phyloP scores from a whole-genome alignment of 2,797 vertebrate species.

The Galagoides demidoff region DNA sequence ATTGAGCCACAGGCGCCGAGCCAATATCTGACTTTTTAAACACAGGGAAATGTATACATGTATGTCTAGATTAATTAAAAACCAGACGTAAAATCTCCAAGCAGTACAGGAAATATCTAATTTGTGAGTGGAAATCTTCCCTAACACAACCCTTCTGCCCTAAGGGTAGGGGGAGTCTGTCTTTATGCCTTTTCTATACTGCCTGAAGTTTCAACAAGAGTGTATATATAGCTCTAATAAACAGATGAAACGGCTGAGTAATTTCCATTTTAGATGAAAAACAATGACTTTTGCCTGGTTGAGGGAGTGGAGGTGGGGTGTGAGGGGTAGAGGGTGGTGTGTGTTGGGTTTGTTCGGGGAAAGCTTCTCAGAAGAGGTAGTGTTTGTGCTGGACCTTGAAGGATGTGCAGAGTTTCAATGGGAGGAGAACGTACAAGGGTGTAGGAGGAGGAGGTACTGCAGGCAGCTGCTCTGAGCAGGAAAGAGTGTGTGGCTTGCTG shows the following conservation, averaged over 20 bases:
- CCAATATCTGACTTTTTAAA: constrained; percentile 34
- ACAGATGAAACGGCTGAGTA: background rate
- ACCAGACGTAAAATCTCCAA: constrained; percentile 50
- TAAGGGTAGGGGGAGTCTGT: background rate
- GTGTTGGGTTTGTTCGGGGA: background rate
- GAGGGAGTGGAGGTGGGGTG: background rate
- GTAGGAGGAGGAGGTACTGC: background rate
- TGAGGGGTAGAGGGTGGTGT: background rate
- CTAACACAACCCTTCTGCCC: background rate
- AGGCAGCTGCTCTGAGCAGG: background rate
- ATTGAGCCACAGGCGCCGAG: too few relatives aligned
- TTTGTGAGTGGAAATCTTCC: constrained; percentile 17
- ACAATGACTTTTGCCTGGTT: background rate
- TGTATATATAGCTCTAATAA: background rate
- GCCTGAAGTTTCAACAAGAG: background rate
- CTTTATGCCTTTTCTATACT: background rate
- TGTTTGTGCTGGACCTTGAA: background rate
- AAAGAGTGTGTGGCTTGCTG: background rate
- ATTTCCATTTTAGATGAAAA: background rate
- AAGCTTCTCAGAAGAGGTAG: background rate
- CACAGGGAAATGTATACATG: background rate
- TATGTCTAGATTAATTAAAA: constrained; percentile 51
- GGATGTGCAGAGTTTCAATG: background rate
- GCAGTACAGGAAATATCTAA: constrained; percentile 23
- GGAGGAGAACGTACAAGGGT: background rate